Base-by-base conservation (phyloP, 2,888 invertebrate species). In the Callinectes sapidus region DNA sequence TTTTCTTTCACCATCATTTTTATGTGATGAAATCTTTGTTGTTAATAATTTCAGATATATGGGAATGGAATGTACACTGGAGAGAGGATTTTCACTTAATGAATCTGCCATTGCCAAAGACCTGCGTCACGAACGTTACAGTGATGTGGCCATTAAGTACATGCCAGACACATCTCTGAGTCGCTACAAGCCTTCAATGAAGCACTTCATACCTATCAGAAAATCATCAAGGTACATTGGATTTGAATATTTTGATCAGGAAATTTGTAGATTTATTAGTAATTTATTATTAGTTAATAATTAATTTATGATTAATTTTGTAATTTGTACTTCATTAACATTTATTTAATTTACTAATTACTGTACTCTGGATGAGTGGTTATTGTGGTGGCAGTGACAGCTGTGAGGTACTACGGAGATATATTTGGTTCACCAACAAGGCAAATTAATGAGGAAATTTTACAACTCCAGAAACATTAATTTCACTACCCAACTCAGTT, bases 11-110 rank as follows among this genome's bases (percentile, higher is more conserved):
- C n/a, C 1, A 8, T 71, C 66, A 71, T 71, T 3, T 23, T n/a
- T 90, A 16, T 92, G 23, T n/a, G 18, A 48, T 16, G 10, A 35
- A 55, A 48, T 88, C 81, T 1, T 35, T 18, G 42, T 42, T 54
- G 48, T 42, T 32, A 23, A 10, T 91, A 18, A 54, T 92, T 89
- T 48, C 87, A 95, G 95, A 85, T 95, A 94, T 87, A 94, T 94
- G 93, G 94, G 94, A 16, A 92, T 95, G 89, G 94, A 95, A 48
- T 93, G 94, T 55, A 94, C 94, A 1, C 55, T 94, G 48, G 94
- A 94, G 66, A 87, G 94, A 90, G 94, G 94, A 66, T 94, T 94
- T 88, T 94, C 94, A 28, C 90, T 94, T 0, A 93, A 94, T 90
- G 94, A 94, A 48, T 77, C 94, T 35, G 91, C 92, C 54, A 89